Conservation (phyloP, 2,888 invertebrate species). For the Caenorhabditis sp. region DNA sequence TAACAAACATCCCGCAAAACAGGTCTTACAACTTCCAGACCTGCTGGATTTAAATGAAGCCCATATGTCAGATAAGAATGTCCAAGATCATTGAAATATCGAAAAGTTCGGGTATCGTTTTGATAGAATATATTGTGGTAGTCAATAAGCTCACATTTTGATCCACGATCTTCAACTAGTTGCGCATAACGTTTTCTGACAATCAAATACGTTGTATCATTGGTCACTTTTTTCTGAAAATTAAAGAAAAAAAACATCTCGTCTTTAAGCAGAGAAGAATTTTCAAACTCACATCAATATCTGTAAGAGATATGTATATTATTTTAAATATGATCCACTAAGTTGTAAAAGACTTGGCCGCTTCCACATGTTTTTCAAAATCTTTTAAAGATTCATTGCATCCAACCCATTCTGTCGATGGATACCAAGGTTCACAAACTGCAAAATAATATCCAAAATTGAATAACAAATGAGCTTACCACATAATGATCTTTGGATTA, state of each 20-base stretch:
- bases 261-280: too few relatives aligned
- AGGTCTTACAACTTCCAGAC: constrained; percentile 9
- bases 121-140: constrained; percentile 13
- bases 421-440: too few relatives aligned
- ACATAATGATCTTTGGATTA: too few relatives aligned
- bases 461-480: constrained; percentile 1
- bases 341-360: not conserved
- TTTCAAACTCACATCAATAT: too few relatives aligned
- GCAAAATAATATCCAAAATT: too few relatives aligned
- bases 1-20: too few relatives aligned
- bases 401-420: too few relatives aligned
- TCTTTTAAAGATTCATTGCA: too few relatives aligned
- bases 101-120: constrained; percentile 7
- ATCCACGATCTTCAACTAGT: constrained; percentile 19
- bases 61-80: constrained; percentile 8
- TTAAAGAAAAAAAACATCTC: too few relatives aligned
- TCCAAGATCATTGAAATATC: constrained; percentile 18
- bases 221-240: too few relatives aligned
- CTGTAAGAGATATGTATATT: constrained; percentile 1
- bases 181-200: constrained; percentile 17
- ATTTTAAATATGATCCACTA: constrained; percentile 16
- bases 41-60: constrained; percentile 18
- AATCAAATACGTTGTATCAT: not conserved
- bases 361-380: too few relatives aligned
- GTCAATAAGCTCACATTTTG: constrained; percentile 23